Evolutionary conservation across 2,888 invertebrate genomes (phyloP).

Genomic region (Eupithecia dodoneata): DNA sequence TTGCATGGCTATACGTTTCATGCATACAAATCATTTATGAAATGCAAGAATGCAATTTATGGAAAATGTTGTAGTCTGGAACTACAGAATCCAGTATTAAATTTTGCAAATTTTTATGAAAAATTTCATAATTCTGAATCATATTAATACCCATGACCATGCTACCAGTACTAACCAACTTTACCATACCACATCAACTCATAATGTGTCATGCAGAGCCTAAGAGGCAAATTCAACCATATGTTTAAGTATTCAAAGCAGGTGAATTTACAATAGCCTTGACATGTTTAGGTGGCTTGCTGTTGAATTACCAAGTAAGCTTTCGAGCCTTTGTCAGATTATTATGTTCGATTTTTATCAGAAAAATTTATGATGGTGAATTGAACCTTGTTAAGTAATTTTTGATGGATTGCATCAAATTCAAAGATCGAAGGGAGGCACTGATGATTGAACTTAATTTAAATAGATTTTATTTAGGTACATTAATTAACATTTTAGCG

Average conservation of each 20-base stretch:
- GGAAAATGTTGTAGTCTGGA: not conserved
- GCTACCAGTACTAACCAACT: not conserved
- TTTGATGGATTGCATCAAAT: too few species aligned
- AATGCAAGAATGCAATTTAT: not conserved
- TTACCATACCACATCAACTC: not conserved
- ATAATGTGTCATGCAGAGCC: constrained; percentile 57
- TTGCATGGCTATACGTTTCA: constrained; percentile 23
- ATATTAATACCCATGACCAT: not conserved
- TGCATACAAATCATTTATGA: constrained; percentile 36
- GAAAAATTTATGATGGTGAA: not conserved
- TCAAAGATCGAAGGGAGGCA: too few species aligned
- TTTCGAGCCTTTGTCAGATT: constrained; percentile 14
- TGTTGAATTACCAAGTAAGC: constrained; percentile 54
- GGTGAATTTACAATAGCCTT: constrained; percentile 60
- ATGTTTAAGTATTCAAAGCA: constrained; percentile 66
- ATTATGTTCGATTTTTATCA: constrained; percentile 4
- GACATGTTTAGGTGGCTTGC: constrained; percentile 63
- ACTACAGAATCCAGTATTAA: not conserved
- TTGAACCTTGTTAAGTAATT: not conserved
- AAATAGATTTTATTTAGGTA: too few species aligned
- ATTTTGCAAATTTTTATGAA: not conserved
- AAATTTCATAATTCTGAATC: not conserved
- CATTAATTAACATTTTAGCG: too few species aligned
- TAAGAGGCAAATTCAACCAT: constrained; percentile 62
- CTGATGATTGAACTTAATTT: too few species aligned